phyloP scores from a whole-genome alignment of 2,113 vertebrate genomes.

The Tachysurus fulvidraco region DNA sequence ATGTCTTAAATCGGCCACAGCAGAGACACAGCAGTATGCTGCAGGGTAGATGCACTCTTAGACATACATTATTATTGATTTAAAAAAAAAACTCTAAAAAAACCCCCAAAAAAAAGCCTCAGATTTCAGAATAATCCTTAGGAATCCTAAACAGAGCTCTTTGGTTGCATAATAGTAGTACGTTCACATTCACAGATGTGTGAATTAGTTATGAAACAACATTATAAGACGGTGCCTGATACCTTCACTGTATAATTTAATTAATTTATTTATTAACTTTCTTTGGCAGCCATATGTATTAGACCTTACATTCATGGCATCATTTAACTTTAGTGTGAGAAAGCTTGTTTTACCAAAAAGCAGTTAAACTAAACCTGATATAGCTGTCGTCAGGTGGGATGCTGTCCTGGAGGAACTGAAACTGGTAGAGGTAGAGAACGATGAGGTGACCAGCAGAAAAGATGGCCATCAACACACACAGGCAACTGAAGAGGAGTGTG shows the following conservation, averaged over 20 bases:
- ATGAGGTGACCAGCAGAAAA: slow-evolving; percentile 94
- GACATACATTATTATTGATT: slow-evolving; percentile 33
- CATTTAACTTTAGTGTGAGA: background rate
- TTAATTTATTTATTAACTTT: no score
- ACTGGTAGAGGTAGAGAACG: slow-evolving; percentile 95
- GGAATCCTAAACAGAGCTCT: background rate
- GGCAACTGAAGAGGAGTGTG: slow-evolving; percentile 95
- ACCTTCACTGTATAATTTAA: no score
- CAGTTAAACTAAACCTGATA: slow-evolving; percentile 78
- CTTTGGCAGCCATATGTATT: background rate
- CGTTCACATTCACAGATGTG: background rate
- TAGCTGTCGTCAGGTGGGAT: slow-evolving; percentile 82
- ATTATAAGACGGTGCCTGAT: no score
- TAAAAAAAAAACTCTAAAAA: no score
- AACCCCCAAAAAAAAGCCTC: background rate
- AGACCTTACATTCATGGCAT: background rate
- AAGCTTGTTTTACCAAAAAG: background rate
- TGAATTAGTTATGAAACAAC: background rate
- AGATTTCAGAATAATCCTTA: slow-evolving; percentile 32
- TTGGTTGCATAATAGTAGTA: background rate
- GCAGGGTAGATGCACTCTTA: background rate
- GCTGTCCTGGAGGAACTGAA: slow-evolving; percentile 95
- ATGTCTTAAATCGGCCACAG: background rate
- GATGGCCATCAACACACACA: slow-evolving; percentile 97
- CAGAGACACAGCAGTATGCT: background rate